Percentiles rank a stretch among this genome's conserved stretches.
phyloP scores from a whole-genome alignment of 2,113 vertebrate species.

The Madoqua kirkii region DNA sequence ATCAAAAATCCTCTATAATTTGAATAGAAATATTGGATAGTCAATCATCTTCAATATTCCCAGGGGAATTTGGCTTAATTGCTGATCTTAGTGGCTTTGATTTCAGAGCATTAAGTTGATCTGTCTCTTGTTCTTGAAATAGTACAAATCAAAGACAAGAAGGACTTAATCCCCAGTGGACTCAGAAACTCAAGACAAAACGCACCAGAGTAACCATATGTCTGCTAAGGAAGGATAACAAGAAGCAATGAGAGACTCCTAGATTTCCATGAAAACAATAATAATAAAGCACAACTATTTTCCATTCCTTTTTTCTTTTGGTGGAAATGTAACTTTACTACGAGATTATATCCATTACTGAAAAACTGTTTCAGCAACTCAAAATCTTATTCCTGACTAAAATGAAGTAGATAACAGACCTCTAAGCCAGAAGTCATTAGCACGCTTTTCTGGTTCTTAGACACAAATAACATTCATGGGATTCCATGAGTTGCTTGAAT shows the following conservation, averaged over 20 bases:
- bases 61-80: constrained; percentile 51
- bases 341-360: background rate
- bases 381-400: constrained; percentile 41
- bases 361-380: constrained; percentile 15
- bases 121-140: background rate
- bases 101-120: background rate
- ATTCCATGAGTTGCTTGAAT: background rate
- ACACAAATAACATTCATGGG: background rate
- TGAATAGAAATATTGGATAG: constrained; percentile 28
- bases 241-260: background rate
- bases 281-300: background rate
- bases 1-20: background rate
- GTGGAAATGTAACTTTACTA: constrained; percentile 53
- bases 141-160: background rate
- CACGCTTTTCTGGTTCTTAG: background rate
- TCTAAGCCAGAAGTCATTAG: background rate
- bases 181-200: background rate
- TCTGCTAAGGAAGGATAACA: rapidly evolving
- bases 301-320: background rate
- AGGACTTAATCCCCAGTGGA: background rate
- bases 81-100: constrained; percentile 39
- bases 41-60: constrained; percentile 49
- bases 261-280: background rate
- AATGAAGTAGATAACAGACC: background rate
- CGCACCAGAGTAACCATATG: background rate